A percentile compares a stretch with the other conserved stretches of the same genome.
phyloP scores from a whole-genome alignment of 2,797 vertebrate species.

The Onychomys leucogaster region DNA sequence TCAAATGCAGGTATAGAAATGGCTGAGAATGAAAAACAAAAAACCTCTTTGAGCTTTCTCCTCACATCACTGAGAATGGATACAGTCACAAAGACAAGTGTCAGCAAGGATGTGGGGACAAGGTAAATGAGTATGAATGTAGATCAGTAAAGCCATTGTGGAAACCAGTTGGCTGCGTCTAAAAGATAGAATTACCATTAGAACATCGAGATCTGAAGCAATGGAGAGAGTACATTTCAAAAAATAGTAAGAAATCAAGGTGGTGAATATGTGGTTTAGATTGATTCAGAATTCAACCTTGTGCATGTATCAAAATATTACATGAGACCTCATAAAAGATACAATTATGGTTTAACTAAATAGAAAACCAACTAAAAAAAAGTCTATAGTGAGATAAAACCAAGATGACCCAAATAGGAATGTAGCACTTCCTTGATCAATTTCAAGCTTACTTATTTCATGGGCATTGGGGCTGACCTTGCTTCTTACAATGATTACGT shows the following conservation, averaged over 20 bases:
- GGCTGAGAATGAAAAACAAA: not conserved
- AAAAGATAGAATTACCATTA: not conserved
- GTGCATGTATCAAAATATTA: not conserved
- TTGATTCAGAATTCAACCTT: not conserved
- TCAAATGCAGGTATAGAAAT: not conserved
- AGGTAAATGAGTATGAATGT: not conserved
- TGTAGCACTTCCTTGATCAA: not conserved
- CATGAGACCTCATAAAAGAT: not conserved
- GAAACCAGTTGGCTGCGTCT: not conserved
- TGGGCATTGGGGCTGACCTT: not conserved
- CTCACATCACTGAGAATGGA: not conserved
- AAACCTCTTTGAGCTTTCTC: not conserved
- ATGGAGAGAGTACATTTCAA: not conserved
- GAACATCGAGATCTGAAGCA: not conserved
- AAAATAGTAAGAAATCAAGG: not conserved
- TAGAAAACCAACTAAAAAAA: not conserved
- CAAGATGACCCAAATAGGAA: not conserved
- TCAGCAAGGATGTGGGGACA: not conserved
- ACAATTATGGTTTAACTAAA: not conserved
- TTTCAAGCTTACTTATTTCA: not conserved
- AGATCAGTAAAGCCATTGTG: not conserved
- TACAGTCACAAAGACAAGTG: not conserved
- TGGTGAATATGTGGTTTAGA: not conserved
- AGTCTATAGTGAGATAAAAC: not conserved
- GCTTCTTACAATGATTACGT: constrained; percentile 9